Base-by-base conservation (phyloP, 2,888 invertebrate species). In the Unio delphinus region DNA sequence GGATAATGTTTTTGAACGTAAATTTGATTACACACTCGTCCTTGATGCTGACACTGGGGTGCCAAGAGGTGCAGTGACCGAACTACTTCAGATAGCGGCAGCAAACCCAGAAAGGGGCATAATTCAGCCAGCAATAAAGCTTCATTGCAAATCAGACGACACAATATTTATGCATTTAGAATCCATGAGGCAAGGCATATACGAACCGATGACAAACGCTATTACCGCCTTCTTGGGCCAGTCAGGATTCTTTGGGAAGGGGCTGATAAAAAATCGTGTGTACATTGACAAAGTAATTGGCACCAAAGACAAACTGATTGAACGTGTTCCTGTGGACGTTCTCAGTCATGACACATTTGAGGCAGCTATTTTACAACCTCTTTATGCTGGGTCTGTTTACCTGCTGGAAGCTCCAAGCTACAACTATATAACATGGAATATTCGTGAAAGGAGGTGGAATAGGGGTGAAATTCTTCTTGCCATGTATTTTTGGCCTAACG, bases 271-370 rank as follows among this genome's bases (percentile, higher is more conserved):
- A 68, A 87, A 86, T 69, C 68, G 74, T 45, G 69, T 85, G n/a
- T 87, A 87, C 68, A 83, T 87, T 20, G 81, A 85, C 23, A 82
- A 79, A 55, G 83, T 86, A 2, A 84, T 87, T 55, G 87, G 87
- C 17, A 74, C 71, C 3, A 75, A 81, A 63, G 82, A 84, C 8
- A 72, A 79, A 23, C 71, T 80, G 17, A 83, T 87, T 34, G 87
- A 87, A 69, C 73, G 82, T 54, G 84, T 86, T 4, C 87, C 87
- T 1, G 79, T 86, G 45, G 85, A 87, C 72, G 87, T 86, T 8
- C 76, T 87, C 5, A 87, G 87, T 65, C 87, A 87, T 65, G 87
- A 86, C 66, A 87, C 87, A 11, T 87, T 85, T 70, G 87, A 87
- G 63, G 86, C 87, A 18, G 85, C 86, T 1, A 72, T 86, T 2